Evolutionary conservation across 2,113 vertebrate species (phyloP), one percentile per base, ranked within the genome.

Genomic region (Oostethus manadensis): DNA sequence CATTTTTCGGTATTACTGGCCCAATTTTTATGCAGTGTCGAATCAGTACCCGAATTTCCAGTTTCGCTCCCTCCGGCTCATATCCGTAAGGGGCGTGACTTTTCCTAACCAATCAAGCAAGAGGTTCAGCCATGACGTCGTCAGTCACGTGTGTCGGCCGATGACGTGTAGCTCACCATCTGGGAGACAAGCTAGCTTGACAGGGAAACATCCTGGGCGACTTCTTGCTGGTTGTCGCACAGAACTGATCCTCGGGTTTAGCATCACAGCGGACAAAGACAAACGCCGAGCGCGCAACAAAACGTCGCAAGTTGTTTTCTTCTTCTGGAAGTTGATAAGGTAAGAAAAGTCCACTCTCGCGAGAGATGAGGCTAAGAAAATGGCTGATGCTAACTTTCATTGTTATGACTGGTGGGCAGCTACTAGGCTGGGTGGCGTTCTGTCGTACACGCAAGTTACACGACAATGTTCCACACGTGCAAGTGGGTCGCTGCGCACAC

Each of bases 121-220:
- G 15, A 44, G 46, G 17, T 45, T 0, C 15, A 6, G 17, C 8
- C 10, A 56, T 73, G 65, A 80, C 86, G 87, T 87, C 40, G 2
- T 0, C 61, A 60, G 60, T 72, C 82, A 76, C 59, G 70, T 78
- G 79, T 60, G 62, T 73, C 66, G 60, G 62, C 5, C 64, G 87
- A 81, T 88, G 66, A 89, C 88, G 88, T 86, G 84, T 82, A 85
- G 80, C 71, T 83, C 38, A 17, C 26, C 50, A 46, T 61, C 71
- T 78, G 80, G 59, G 63, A 63, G 45, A 17, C 20, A 38, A 54
- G 67, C 67, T 87, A 87, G 63, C 76, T 60, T 63, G 64, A 42
- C 60, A 70, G 42, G 44, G n/a, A 64, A 44, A 71, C 29, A 14
- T 18, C 14, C 7, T 1, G 11, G 40, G 16, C 38, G 45, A 57